Evolutionary conservation across 2,113 vertebrate species (phyloP).

Genomic region (Oryzias celebensis): DNA sequence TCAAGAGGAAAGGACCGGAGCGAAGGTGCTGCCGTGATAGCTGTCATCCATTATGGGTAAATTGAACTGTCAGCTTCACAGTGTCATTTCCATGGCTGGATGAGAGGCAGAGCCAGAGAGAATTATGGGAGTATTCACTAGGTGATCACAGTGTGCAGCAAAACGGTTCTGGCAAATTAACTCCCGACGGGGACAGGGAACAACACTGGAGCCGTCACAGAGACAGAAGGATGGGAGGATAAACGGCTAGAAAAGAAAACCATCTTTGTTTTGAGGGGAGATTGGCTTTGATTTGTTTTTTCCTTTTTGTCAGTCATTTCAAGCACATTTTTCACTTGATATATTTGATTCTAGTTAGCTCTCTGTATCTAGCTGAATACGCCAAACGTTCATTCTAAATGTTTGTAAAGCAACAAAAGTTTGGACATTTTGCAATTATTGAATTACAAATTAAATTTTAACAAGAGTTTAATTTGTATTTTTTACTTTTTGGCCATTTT

Average conservation of each 20-base stretch:
- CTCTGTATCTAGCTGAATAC: constrained; percentile 15
- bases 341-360: constrained; percentile 37
- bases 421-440: too few relatives aligned
- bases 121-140: constrained; percentile 83
- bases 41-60: constrained; percentile 92
- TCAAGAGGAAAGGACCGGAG: constrained; percentile 67
- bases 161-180: constrained; percentile 81
- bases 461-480: too few relatives aligned
- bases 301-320: constrained; percentile 21
- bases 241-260: constrained; percentile 56
- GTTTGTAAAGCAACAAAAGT: too few relatives aligned
- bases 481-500: too few relatives aligned
- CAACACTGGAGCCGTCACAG: constrained; percentile 64
- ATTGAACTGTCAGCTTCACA: constrained; percentile 95
- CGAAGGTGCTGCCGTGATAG: constrained; percentile 76
- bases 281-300: constrained; percentile 19
- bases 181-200: constrained; percentile 60
- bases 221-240: constrained; percentile 74
- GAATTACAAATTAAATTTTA: too few relatives aligned
- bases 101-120: constrained; percentile 74
- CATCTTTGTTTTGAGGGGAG: constrained; percentile 24
- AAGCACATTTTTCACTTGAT: constrained; percentile 27
- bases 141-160: constrained; percentile 78
- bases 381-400: constrained; percentile 5
- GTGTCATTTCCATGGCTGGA: constrained; percentile 88